Evolutionary conservation across 2,888 invertebrate genomes (phyloP), one percentile per base, ranked within the genome.

Genomic region (Diaphora mendica): DNA sequence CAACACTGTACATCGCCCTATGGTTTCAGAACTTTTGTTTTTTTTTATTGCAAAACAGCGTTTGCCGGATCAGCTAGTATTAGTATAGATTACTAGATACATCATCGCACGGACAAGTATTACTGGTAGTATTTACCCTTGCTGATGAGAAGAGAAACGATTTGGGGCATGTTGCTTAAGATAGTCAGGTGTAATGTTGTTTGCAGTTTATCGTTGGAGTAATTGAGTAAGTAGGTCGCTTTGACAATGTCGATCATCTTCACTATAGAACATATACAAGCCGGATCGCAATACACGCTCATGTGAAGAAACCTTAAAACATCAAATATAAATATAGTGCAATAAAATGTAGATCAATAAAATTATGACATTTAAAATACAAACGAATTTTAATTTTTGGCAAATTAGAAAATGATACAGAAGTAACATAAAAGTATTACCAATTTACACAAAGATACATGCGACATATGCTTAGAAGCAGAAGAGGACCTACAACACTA

Each of bases 151-250:
- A 92, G 87, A 0, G 86, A 64, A 3, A 94, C 89, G 3, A 90
- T 78, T 33, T 85, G 85, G 0, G 90, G 89, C 73, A 89, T 79
- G 65, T 93, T 90, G 72, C 91, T 79, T 7, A 90, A 80, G 17
- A 96, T 87, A 1, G 96, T 96, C 11, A 95, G 80, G 79, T 97
- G 97, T 4, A 97, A 85, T 0, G 96, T 90, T 0, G 96, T 96
- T 81, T 96, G 96, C n/a, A 92, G 93, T 20, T 90, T 90, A 35
- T 94, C 88, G 85, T 97, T 97, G 15, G 90, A 89, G 51, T 95
- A 88, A 73, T 96, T 96, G 0, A 97, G 93, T 1, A 95, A 80
- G 64, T 91, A 89, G 0, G 90, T 84, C 89, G 94, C 92, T 51
- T 87, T 90, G 79, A 93, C 88, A 26, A 81, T 87, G 76, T 92